Evolutionary conservation across 2,888 invertebrate species (phyloP).

Genomic region (Atrina japonica): DNA sequence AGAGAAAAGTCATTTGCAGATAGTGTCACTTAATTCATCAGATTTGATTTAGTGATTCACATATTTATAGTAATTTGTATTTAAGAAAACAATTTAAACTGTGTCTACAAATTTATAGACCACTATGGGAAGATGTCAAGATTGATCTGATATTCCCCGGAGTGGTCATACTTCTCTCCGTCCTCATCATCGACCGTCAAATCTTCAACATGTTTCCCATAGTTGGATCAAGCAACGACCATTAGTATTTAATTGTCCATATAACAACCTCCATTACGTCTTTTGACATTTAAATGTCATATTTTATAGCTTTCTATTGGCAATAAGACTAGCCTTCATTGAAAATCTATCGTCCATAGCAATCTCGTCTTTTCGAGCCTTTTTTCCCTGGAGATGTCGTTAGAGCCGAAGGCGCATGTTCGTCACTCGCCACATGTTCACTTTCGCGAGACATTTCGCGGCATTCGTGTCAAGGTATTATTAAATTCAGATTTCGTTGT

Average conservation of each 20-base stretch:
- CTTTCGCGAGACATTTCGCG: slow-evolving; percentile 23
- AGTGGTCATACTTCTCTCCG: too few relatives aligned
- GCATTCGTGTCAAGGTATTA: slow-evolving; percentile 21
- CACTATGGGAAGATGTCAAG: too few relatives aligned
- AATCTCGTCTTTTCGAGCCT: slow-evolving; percentile 6
- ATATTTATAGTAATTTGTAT: too few relatives aligned
- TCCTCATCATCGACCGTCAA: too few relatives aligned
- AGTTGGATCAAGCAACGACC: neutral
- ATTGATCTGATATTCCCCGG: too few relatives aligned
- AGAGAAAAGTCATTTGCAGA: too few relatives aligned
- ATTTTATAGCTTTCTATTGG: slow-evolving; percentile 14
- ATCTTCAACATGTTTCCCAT: too few relatives aligned
- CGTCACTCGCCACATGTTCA: slow-evolving; percentile 20
- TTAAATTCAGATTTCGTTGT: slow-evolving; percentile 4
- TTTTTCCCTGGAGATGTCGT: slow-evolving; percentile 26
- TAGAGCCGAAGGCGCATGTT: neutral
- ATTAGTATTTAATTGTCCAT: slow-evolving; percentile 19
- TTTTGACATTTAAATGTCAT: slow-evolving; percentile 18
- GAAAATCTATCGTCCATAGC: slow-evolving; percentile 22
- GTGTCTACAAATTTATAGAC: too few relatives aligned
- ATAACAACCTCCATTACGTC: slow-evolving; percentile 10
- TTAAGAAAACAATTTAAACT: too few relatives aligned
- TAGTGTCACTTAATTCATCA: too few relatives aligned
- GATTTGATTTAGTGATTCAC: too few relatives aligned
- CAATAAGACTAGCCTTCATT: neutral